Evolutionary conservation across 2,113 vertebrate genomes (phyloP).

Genomic region (Misgurnus mizolepis): DNA sequence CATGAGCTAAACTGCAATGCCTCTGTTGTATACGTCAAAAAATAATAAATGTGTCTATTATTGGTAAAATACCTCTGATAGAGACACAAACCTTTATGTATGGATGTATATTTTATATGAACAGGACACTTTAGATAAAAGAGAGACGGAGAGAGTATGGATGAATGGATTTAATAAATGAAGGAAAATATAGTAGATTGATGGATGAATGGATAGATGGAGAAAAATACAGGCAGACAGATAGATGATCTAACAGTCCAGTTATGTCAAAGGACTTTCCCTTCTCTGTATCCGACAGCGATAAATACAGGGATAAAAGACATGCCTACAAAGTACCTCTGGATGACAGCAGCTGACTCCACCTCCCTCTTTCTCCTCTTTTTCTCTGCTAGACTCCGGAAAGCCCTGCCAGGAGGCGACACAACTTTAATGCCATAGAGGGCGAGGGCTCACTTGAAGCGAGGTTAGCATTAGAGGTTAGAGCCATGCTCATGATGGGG

Average conservation of each 20-base stretch:
- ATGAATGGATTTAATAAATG: too few species aligned
- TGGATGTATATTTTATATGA: too few species aligned
- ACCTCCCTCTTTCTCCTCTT: constrained; percentile 87
- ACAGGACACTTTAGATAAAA: too few species aligned
- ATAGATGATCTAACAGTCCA: not conserved
- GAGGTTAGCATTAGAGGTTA: constrained; percentile 8
- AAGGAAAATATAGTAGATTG: too few species aligned
- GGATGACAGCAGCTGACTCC: constrained; percentile 84
- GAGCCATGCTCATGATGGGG: constrained; percentile 21
- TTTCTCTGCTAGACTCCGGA: constrained; percentile 89
- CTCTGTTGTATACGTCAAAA: not conserved
- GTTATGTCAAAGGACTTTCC: not conserved
- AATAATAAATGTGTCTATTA: not conserved
- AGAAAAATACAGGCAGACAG: too few species aligned
- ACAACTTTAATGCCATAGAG: constrained; percentile 65
- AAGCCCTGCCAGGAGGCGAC: constrained; percentile 85
- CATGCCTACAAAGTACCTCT: constrained; percentile 80
- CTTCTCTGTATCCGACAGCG: not conserved
- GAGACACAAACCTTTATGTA: not conserved
- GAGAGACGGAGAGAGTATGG: not conserved
- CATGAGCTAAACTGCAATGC: not conserved
- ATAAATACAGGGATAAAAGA: constrained; percentile 12
- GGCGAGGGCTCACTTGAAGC: constrained; percentile 45
- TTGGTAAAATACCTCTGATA: not conserved
- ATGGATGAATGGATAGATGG: not conserved